Conservation (phyloP, 2,113 vertebrate species). For the Seriola aureovittata region DNA sequence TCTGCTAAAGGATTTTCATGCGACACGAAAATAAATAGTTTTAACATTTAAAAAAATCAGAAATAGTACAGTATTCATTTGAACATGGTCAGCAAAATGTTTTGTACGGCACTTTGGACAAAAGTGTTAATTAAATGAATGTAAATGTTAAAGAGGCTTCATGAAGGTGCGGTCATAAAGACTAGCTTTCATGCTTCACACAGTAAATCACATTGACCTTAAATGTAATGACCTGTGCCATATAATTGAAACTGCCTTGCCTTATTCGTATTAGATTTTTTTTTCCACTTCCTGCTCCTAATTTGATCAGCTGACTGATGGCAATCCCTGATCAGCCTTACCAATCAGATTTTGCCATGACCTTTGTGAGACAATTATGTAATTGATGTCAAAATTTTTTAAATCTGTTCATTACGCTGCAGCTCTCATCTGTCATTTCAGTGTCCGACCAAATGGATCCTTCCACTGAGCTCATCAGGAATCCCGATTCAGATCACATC, state of each 20-base stretch:
- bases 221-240: background rate
- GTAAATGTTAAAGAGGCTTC: too few species aligned
- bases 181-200: background rate
- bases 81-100: background rate
- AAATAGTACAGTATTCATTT: background rate
- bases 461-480: background rate
- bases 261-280: background rate
- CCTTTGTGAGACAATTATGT: too few species aligned
- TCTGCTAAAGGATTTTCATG: background rate
- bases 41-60: too few species aligned
- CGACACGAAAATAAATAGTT: background rate
- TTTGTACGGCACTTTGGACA: background rate
- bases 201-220: background rate
- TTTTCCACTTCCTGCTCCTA: background rate
- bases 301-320: background rate
- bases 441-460: too few species aligned
- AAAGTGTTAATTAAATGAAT: background rate
- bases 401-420: too few species aligned
- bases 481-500: background rate
- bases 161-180: too few species aligned
- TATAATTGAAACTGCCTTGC: background rate
- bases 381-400: too few species aligned
- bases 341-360: too few species aligned
- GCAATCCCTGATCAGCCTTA: too few species aligned
- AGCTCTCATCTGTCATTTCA: too few species aligned